phyloP scores from a whole-genome alignment of 2,797 vertebrate genomes.

The Gymnoscopelus microlampas region DNA sequence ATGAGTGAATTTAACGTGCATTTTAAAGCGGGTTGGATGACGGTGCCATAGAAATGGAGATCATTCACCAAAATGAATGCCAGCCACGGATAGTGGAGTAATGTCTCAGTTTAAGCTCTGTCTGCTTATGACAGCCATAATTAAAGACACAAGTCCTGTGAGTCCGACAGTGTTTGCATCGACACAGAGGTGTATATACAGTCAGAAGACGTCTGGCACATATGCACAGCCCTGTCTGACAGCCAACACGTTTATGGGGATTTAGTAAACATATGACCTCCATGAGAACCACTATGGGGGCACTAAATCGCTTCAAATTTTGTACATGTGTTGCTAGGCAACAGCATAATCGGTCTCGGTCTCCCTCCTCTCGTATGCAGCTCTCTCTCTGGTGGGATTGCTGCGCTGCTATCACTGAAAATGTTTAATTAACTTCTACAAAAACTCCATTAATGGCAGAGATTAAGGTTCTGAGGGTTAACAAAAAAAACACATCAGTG shows the following conservation, averaged over 20 bases:
- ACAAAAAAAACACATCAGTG: conserved; percentile 56
- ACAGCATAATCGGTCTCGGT: conserved; percentile 81
- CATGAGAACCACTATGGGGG: conserved; percentile 77
- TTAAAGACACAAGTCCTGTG: conserved; percentile 31
- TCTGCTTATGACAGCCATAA: conserved; percentile 22
- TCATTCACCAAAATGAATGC: conserved; percentile 22
- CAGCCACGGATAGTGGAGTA: background rate
- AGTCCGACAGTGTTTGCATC: conserved; percentile 44
- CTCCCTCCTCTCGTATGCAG: conserved; percentile 62
- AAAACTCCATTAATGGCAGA: conserved; percentile 78
- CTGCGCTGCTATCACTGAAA: conserved; percentile 75
- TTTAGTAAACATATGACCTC: conserved; percentile 81
- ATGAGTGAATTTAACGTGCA: too few relatives aligned
- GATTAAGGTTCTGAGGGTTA: conserved; percentile 72
- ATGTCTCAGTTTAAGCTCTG: too few relatives aligned
- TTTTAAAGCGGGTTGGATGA: too few relatives aligned
- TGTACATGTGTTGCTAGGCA: conserved; percentile 87
- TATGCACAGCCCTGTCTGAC: conserved; percentile 54
- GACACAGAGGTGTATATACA: conserved; percentile 8
- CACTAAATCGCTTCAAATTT: conserved; percentile 81
- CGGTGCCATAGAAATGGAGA: too few relatives aligned
- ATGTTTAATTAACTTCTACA: conserved; percentile 81
- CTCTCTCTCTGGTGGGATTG: conserved; percentile 75
- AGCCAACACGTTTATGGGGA: conserved; percentile 63
- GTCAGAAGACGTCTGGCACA: conserved; percentile 29